Evolutionary conservation across 2,888 invertebrate genomes (phyloP).

Genomic region (Eudasyphora cyanicolor): DNA sequence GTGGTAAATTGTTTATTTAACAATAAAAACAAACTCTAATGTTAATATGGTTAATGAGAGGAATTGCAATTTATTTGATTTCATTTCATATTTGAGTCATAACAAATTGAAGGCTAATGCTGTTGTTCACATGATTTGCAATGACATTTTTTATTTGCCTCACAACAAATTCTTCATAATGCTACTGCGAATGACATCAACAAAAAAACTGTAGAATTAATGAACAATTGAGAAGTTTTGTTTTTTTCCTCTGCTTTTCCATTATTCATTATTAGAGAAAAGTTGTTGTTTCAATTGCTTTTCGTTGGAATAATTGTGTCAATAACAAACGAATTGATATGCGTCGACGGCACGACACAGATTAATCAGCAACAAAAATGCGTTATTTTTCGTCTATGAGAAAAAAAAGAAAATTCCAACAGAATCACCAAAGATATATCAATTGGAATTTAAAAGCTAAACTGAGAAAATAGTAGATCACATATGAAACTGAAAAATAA

Average conservation of each 20-base stretch:
- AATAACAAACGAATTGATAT: constrained; percentile 53
- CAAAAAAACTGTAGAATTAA: not conserved
- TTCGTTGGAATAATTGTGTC: constrained; percentile 49
- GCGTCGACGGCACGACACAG: not conserved
- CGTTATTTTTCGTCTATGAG: not conserved
- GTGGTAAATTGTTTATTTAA: not conserved
- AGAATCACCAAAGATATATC: too few relatives aligned
- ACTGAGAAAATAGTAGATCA: not conserved
- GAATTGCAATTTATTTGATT: not conserved
- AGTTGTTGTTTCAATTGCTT: not conserved
- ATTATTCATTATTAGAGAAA: not conserved
- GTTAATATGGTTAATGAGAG: not conserved
- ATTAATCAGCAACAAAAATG: not conserved
- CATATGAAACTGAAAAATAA: too few relatives aligned
- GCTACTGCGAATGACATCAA: not conserved
- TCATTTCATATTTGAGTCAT: not conserved
- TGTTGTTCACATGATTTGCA: not conserved
- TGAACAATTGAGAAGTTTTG: not conserved
- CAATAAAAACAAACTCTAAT: not conserved
- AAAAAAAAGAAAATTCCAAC: not conserved
- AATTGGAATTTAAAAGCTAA: not conserved
- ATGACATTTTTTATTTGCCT: not conserved
- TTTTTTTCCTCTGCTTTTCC: not conserved
- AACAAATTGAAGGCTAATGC: not conserved
- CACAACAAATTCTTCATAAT: not conserved